Conservation (phyloP, 2,888 invertebrate species). For the Ganaspis brasiliensis region DNA sequence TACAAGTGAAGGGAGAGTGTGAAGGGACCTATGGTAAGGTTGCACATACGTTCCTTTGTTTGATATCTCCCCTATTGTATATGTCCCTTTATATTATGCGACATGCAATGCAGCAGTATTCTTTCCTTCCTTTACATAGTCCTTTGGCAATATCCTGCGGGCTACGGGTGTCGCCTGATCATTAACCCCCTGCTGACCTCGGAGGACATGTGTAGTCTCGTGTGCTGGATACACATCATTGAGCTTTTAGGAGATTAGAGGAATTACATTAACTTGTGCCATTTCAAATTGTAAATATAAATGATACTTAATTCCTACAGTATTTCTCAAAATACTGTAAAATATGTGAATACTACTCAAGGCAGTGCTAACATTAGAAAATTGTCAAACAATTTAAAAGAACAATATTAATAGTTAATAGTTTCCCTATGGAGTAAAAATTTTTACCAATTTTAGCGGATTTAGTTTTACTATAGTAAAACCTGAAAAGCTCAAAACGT, state of each 20-base stretch:
- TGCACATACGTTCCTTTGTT: conserved; percentile 41
- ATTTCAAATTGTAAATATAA: neutral
- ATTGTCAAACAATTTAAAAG: no score
- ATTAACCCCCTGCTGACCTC: conserved; percentile 41
- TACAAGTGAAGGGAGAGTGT: neutral
- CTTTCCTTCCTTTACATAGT: conserved; percentile 2
- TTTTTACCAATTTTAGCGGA: no score
- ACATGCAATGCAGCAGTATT: conserved; percentile 29
- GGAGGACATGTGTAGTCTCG: conserved; percentile 35
- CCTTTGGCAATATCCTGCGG: conserved; percentile 38
- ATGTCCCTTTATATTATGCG: conserved; percentile 35
- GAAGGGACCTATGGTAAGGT: conserved; percentile 15
- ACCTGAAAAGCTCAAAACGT: no score
- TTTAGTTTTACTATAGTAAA: no score
- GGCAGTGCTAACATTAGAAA: conserved; percentile 49
- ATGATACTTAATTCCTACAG: neutral
- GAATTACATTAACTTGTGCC: conserved; percentile 9
- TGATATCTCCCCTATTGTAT: conserved; percentile 28
- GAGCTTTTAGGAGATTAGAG: conserved; percentile 18
- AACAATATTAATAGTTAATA: no score
- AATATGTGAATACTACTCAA: no score
- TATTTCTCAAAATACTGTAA: conserved; percentile 41
- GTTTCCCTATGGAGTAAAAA: no score
- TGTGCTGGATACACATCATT: conserved; percentile 40
- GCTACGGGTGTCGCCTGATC: conserved; percentile 31